Evolutionary conservation across 37 sponge, comb jelly and placozoan species (phyloP), one percentile per base, ranked within the genome.

Genomic region (Mnemiopsis leidyi): DNA sequence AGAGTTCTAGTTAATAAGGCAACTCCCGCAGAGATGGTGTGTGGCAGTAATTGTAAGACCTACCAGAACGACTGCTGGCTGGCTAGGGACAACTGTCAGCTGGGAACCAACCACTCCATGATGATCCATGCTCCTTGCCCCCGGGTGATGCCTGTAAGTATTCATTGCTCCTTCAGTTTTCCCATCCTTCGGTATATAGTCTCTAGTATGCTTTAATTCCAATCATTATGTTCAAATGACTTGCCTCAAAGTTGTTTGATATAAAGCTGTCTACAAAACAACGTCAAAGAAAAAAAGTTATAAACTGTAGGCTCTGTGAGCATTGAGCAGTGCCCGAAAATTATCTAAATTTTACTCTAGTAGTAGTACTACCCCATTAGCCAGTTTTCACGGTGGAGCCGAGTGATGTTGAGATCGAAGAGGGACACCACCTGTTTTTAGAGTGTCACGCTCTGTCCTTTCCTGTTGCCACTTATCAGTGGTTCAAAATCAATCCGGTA

Each of bases 41-140:
- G 75, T 71, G 75, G 75, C 30, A 71, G 75, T 25, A 71, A 71
- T 25, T 71, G 75, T 71, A 71, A 71, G n/a, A 71, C 75, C n/a
- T 71, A 71, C 75, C 75, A 71, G 75, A 71, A 71, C 75, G 75
- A 71, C n/a, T 71, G 75, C 20, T 23, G 7, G 75, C n/a, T 71
- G 75, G 75, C 25, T 23, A 13, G 75, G 20, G 75, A 71, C 30
- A 71, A 71, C 75, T 71, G 75, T 28, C 30, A 29, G 25, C 3
- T 29, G 30, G 30, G 30, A 28, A 71, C 75, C 20, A 71, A 71
- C 75, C 25, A 29, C 5, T n/a, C 25, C 30, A 71, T 71, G 75
- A 71, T 71, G 75, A 71, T 71, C 7, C 75, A 71, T 18, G 75
- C 75, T 29, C 75, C 75, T 5, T 71, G 75, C 75, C 75, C 75